Evolutionary conservation across 1,140 invertebrate genomes (phyloP).

Genomic region (Augochlora pura): DNA sequence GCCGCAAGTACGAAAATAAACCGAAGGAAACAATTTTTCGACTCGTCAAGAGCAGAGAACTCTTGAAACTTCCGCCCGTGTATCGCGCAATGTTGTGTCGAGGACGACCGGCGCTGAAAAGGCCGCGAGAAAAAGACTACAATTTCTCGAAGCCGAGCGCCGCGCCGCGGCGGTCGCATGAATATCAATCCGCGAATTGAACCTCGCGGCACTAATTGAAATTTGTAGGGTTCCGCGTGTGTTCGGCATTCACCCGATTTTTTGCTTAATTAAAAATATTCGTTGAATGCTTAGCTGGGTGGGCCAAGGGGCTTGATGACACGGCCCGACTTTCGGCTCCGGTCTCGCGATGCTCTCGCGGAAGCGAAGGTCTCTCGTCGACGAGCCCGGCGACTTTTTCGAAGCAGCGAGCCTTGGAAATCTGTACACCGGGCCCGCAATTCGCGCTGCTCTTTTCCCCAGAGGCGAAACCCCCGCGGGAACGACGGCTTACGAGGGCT

Average conservation of each 20-base stretch:
- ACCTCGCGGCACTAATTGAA: neutral
- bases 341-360: slow-evolving; percentile 64
- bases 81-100: too few species aligned
- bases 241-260: neutral
- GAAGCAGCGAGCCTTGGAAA: slow-evolving; percentile 71
- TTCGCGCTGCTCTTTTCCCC: slow-evolving; percentile 83
- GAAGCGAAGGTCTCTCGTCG: slow-evolving; percentile 62
- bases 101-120: too few species aligned
- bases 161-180: too few species aligned
- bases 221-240: neutral
- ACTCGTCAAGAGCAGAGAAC: too few species aligned
- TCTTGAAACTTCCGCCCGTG: too few species aligned
- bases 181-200: neutral
- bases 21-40: too few species aligned
- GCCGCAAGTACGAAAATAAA: too few species aligned
- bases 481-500: slow-evolving; percentile 77
- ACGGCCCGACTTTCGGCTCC: slow-evolving; percentile 65
- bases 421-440: slow-evolving; percentile 82
- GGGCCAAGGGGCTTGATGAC: slow-evolving; percentile 62
- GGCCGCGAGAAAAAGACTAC: too few species aligned
- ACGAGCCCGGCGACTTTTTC: slow-evolving; percentile 70
- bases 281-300: neutral
- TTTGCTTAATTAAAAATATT: slow-evolving; percentile 2
- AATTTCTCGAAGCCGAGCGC: neutral
- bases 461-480: slow-evolving; percentile 80